Conservation (phyloP, 1,140 invertebrate genomes). For the Drosophila baimaii region DNA sequence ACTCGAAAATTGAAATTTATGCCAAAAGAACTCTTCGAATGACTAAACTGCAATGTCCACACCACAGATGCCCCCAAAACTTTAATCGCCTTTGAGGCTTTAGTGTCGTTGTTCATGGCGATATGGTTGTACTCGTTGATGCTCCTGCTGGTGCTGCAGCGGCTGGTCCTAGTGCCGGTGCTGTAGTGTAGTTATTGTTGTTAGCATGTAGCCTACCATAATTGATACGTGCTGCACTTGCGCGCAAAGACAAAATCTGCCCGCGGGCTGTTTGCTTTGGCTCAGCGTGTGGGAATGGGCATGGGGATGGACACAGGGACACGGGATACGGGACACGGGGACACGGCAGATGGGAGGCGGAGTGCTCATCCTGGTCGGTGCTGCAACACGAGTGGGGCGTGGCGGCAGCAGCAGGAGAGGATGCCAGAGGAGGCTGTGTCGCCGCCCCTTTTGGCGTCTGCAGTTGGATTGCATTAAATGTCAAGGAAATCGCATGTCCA, state of each 20-base stretch:
- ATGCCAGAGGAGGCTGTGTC: constrained; percentile 15
- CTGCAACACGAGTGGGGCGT: constrained; percentile 70
- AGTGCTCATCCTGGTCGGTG: constrained; percentile 37
- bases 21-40: constrained; percentile 8
- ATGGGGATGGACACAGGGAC: constrained; percentile 3
- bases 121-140: constrained; percentile 30
- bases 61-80: constrained; percentile 29
- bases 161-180: neutral
- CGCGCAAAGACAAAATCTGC: constrained; percentile 79
- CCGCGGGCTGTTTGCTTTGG: constrained; percentile 74
- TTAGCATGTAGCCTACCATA: constrained; percentile 52
- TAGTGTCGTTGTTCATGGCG: constrained; percentile 62
- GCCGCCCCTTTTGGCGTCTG: constrained; percentile 67
- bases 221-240: constrained; percentile 79
- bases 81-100: constrained; percentile 40
- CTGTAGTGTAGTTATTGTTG: constrained; percentile 52
- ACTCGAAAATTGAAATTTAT: constrained; percentile 10
- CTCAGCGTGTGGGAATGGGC: constrained; percentile 36
- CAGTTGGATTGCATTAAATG: constrained; percentile 79
- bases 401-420: constrained; percentile 34
- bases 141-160: constrained; percentile 7
- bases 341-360: constrained; percentile 5
- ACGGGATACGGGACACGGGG: neutral
- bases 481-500: constrained; percentile 81
- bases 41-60: constrained; percentile 23